Conservation (phyloP, 2,797 vertebrate species). For the Acipenser transmontanus region DNA sequence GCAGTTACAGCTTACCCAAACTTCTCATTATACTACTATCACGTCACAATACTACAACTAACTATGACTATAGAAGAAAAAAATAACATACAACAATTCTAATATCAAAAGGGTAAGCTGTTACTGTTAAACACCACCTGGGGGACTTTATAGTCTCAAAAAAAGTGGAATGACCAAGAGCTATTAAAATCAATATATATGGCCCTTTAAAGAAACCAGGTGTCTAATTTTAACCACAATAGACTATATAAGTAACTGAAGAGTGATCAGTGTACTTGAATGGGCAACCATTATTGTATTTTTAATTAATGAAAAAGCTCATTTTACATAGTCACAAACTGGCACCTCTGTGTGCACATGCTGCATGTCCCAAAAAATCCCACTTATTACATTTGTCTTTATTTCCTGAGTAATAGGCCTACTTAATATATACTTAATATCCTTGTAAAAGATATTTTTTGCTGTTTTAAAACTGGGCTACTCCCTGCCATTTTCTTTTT, state of each 20-base stretch:
- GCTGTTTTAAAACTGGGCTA: conserved; percentile 91
- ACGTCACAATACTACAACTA: conserved; percentile 2
- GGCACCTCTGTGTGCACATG: conserved; percentile 64
- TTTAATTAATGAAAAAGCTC: conserved; percentile 49
- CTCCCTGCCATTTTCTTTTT: conserved; percentile 86
- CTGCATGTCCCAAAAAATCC: conserved; percentile 68
- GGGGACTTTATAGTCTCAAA: too few species aligned
- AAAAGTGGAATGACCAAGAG: too few species aligned
- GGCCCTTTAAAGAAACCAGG: conserved; percentile 50
- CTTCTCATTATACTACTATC: conserved; percentile 16
- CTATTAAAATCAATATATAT: too few species aligned
- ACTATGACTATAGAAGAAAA: too few species aligned
- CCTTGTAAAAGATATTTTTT: conserved; percentile 73
- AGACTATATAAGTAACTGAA: conserved; percentile 51
- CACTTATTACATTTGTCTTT: conserved; percentile 64
- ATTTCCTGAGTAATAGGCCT: conserved; percentile 67
- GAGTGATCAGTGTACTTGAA: conserved; percentile 70
- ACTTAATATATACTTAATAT: conserved; percentile 65
- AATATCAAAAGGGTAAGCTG: too few species aligned
- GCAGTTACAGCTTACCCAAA: conserved; percentile 20
- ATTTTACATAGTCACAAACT: conserved; percentile 54
- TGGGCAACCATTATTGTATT: conserved; percentile 60
- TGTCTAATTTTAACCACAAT: conserved; percentile 39
- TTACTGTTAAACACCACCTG: too few species aligned
- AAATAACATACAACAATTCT: too few species aligned